Evolutionary conservation across 2,888 invertebrate species (phyloP).

Genomic region (Drymonia ruficornis): DNA sequence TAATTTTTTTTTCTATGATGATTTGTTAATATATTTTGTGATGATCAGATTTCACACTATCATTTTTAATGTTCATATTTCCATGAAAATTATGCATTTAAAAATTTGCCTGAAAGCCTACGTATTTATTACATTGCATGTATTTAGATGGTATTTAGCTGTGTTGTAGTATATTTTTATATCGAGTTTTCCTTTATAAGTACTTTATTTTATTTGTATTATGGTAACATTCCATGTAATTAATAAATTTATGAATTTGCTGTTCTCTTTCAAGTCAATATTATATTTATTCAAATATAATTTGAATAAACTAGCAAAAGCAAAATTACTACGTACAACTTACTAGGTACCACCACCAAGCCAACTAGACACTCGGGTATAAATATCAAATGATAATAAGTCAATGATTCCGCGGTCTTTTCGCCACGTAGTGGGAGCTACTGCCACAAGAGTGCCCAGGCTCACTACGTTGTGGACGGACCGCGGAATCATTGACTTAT

Average conservation of each 20-base stretch:
- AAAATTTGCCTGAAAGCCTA: constrained; percentile 28
- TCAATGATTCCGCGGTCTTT: too few relatives aligned
- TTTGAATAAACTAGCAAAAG: neutral
- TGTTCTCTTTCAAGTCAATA: neutral
- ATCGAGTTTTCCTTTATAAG: constrained; percentile 29
- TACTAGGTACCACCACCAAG: neutral
- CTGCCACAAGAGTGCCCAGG: too few relatives aligned
- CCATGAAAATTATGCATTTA: constrained; percentile 15
- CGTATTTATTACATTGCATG: constrained; percentile 29
- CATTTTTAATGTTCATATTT: constrained; percentile 25
- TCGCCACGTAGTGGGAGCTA: too few relatives aligned
- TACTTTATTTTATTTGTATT: constrained; percentile 34
- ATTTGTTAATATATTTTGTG: constrained; percentile 26
- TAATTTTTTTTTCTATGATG: constrained; percentile 30
- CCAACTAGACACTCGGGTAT: too few relatives aligned
- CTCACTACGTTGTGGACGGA: too few relatives aligned
- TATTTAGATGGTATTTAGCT: constrained; percentile 18
- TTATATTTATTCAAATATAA: constrained; percentile 2
- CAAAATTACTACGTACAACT: neutral
- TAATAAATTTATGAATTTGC: constrained; percentile 11
- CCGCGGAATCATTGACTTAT: too few relatives aligned
- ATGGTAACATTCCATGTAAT: constrained; percentile 37
- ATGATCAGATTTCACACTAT: constrained; percentile 21
- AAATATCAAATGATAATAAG: too few relatives aligned
- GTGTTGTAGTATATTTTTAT: constrained; percentile 37